A percentile compares a stretch with the other conserved stretches of the same genome.
Evolutionary conservation across 2,797 vertebrate species (phyloP).

Genomic region (Epinephelus coioides): DNA sequence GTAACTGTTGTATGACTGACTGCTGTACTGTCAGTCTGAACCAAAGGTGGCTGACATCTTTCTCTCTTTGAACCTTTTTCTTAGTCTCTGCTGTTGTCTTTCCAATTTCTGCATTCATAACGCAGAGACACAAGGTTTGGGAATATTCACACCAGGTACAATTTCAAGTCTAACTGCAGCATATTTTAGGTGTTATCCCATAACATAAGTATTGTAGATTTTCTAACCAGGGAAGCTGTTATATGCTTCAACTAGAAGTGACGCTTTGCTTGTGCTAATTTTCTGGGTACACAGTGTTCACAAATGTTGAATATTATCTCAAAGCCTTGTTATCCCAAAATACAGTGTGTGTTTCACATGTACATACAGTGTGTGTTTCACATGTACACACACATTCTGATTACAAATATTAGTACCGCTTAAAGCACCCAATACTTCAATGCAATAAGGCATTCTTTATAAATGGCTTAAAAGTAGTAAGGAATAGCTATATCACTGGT

Average conservation of each 20-base stretch:
- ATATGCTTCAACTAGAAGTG: neutral
- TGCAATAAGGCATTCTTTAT: neutral
- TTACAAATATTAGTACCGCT: neutral
- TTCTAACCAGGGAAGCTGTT: neutral
- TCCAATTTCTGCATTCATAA: neutral
- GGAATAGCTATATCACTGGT: neutral
- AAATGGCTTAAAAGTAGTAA: neutral
- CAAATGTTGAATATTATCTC: neutral
- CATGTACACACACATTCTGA: neutral
- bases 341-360: neutral
- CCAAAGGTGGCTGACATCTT: neutral
- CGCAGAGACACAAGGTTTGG: neutral
- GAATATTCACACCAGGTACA: neutral
- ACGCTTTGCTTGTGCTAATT: neutral
- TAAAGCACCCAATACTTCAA: neutral
- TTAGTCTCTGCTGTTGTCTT: too few relatives aligned
- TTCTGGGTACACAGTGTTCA: neutral
- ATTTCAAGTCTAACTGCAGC: neutral
- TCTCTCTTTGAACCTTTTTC: neutral
- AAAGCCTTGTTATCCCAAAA: neutral
- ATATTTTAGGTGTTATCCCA: neutral
- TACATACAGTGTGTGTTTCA: neutral
- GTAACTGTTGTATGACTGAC: neutral
- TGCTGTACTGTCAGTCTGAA: slow-evolving; percentile 1
- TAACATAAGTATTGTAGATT: neutral